These are phyloP conservation scores for Psammodynastes pulverulentus DNA, from an alignment of 2,113 vertebrate species.

Conservation along the genomic window DNA sequence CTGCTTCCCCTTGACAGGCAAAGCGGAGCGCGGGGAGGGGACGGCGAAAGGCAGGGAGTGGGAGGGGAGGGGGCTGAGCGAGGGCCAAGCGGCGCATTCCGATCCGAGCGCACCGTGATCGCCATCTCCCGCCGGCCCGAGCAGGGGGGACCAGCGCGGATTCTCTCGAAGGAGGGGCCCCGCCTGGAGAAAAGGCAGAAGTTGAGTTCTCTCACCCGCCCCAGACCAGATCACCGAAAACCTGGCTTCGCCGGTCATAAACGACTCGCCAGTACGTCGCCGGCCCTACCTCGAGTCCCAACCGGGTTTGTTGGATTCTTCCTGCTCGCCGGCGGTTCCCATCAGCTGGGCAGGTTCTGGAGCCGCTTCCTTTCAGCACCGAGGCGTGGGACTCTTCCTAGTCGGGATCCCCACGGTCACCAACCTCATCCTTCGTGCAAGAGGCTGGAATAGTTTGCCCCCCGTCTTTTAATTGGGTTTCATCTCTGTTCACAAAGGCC, in stretches of 20 bases:
- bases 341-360: neutral
- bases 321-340: neutral
- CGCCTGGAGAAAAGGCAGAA: neutral
- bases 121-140: slow-evolving; percentile 61
- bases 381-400: neutral
- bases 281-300: neutral
- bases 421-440: neutral
- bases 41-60: rapidly evolving
- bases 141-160: slow-evolving; percentile 36
- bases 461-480: neutral
- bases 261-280: neutral
- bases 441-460: neutral
- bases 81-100: slow-evolving; percentile 10
- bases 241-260: neutral
- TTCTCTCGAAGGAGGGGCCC: neutral
- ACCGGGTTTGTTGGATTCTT: neutral
- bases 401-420: neutral
- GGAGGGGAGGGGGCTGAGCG: neutral
- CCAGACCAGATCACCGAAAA: too few species aligned
- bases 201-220: neutral
- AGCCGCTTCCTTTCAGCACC: neutral
- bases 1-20: neutral
- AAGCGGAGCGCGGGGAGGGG: slow-evolving; percentile 22
- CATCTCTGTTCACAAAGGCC: neutral
- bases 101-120: slow-evolving; percentile 39